Base-by-base conservation (phyloP, 2,113 vertebrate genomes). In the Boleophthalmus pectinirostris region DNA sequence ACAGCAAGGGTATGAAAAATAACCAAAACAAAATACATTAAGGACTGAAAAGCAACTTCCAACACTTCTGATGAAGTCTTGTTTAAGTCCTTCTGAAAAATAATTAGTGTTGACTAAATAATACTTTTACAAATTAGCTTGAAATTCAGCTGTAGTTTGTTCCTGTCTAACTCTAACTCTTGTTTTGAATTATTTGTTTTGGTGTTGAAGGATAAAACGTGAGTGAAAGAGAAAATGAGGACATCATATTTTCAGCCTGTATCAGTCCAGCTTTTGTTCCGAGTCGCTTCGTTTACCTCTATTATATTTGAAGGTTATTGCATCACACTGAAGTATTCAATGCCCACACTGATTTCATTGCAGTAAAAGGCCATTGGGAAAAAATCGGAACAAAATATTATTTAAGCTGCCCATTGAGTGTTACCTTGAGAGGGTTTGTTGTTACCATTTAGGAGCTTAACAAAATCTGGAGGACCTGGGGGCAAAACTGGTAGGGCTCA, bases 241-340 rank as follows among this genome's bases (percentile, higher is more conserved):
- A 49, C 21, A 15, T 25, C 23, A 25, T 24, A 24, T 57, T 57
- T 24, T 14, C 23, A 21, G 56, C 23, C 3, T 15, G 56, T 25
- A 12, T 58, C 56, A 58, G 12, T 25, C 9, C 11, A 21, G 9
- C 51, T 58, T 24, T 58, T 25, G 33, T 76, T 18, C 7, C 8
- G 5, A 20, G 6, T 13, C 53, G 7, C 66, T 54, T 65, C 47
- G 10, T 70, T 66, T 23, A 1, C 24, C 74, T 16, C 13, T 29
- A 12, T 66, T 51, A 70, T 47, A 46, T 73, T 33, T 67, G 65
- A 74, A 74, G 74, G 82, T 76, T 78, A 35, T 69, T 74, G 53
- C 4, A 0, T 69, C 63, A 25, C 20, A 25, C 25, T 23, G 35
- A 51, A 68, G 51, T n/a, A 65, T 54, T 43, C n/a, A 2, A 68